A percentile compares a stretch with the other conserved stretches of the same genome.
Evolutionary conservation across 2,113 vertebrate genomes (phyloP).

Genomic region (Tautogolabrus adspersus): DNA sequence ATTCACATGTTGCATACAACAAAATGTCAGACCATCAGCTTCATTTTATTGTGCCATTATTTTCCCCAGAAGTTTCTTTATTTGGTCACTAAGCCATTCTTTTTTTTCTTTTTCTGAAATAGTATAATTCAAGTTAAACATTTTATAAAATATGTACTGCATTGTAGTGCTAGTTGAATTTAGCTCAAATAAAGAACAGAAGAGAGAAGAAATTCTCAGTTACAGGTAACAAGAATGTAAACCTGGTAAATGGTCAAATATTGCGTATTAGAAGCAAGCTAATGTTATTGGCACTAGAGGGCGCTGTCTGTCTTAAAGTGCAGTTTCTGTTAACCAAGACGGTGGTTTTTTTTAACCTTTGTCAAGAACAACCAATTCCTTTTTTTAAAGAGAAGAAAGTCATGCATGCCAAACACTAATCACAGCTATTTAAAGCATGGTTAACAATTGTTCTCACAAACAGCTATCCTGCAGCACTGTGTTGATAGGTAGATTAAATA

Average conservation of each 20-base stretch:
- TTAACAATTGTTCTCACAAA: not conserved
- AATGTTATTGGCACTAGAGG: conserved; percentile 52
- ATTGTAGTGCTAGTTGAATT: not conserved
- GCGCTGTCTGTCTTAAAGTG: conserved; percentile 23
- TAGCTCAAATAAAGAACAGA: not conserved
- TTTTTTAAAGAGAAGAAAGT: conserved; percentile 36
- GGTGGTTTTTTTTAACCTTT: no score
- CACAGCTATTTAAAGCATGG: not conserved
- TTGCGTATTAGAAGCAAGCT: not conserved
- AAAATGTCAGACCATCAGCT: no score
- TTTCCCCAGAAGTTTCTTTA: no score
- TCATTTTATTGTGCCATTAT: no score
- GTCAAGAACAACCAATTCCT: conserved; percentile 2
- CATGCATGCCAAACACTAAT: not conserved
- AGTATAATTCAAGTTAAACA: no score
- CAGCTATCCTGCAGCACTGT: not conserved
- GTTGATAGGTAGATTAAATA: not conserved
- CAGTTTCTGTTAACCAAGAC: not conserved
- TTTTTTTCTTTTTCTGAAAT: no score
- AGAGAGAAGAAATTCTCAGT: not conserved
- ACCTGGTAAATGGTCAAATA: not conserved
- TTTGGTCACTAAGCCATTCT: no score
- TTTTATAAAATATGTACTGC: no score
- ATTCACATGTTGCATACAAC: no score
- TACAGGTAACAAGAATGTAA: not conserved